Conservation (phyloP, 2,888 invertebrate species). For the Andrena haemorrhoa region DNA sequence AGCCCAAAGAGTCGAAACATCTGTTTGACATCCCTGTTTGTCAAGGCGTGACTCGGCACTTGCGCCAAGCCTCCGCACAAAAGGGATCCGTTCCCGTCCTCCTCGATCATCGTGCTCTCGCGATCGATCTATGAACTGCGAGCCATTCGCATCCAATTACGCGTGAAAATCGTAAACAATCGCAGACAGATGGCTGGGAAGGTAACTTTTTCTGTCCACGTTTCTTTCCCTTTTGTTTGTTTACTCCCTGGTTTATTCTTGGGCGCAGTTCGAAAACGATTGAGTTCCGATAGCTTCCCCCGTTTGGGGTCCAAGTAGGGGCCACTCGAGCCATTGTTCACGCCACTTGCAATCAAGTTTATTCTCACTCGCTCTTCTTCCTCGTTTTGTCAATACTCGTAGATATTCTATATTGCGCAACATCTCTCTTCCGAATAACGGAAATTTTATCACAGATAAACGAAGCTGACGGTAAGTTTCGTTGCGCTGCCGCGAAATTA, state of each 20-base stretch:
- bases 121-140: slow-evolving; percentile 82
- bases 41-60: slow-evolving; percentile 85
- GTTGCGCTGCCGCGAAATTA: background rate
- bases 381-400: too few relatives aligned
- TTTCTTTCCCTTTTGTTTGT: slow-evolving; percentile 19
- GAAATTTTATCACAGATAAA: background rate
- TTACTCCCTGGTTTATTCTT: slow-evolving; percentile 12
- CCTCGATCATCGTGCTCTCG: slow-evolving; percentile 68
- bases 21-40: slow-evolving; percentile 85
- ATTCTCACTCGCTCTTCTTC: background rate
- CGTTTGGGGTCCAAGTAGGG: slow-evolving; percentile 1
- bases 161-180: slow-evolving; percentile 84
- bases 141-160: slow-evolving; percentile 81
- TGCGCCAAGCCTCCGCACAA: slow-evolving; percentile 78
- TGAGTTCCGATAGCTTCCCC: slow-evolving; percentile 12
- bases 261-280: slow-evolving; percentile 17
- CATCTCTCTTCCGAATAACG: too few relatives aligned
- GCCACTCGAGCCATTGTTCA: background rate
- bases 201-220: slow-evolving; percentile 37
- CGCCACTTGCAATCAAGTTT: background rate
- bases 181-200: slow-evolving; percentile 69
- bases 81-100: slow-evolving; percentile 73
- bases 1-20: slow-evolving; percentile 78
- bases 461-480: background rate
- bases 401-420: too few relatives aligned